phyloP scores from a whole-genome alignment of 2,797 vertebrate genomes.

The Enteromius afrohamiltoni region DNA sequence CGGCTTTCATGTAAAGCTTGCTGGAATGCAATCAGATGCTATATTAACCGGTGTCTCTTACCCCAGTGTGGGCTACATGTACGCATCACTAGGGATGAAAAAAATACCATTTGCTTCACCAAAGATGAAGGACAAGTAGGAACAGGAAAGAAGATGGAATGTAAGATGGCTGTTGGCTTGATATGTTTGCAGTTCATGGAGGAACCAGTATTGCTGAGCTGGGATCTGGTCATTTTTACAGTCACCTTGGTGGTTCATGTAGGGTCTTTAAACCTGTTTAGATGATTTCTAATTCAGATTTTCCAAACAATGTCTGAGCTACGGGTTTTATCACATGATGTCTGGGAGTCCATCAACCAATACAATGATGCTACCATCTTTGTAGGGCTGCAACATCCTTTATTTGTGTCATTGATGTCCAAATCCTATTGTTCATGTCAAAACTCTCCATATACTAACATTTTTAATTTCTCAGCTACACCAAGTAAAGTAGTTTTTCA shows the following conservation, averaged over 20 bases:
- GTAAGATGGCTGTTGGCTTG: neutral
- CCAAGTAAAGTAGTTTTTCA: neutral
- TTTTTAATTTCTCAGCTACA: neutral
- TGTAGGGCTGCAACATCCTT: too few species aligned
- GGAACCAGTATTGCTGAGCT: neutral
- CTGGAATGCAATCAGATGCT: conserved; percentile 67
- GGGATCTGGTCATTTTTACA: neutral
- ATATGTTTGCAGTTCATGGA: neutral
- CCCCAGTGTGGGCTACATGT: conserved; percentile 45
- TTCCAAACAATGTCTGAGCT: neutral
- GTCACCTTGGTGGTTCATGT: neutral
- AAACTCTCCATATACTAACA: neutral
- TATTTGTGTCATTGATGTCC: too few species aligned
- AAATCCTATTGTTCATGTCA: neutral
- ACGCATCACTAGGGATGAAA: conserved; percentile 59
- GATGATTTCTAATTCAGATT: neutral
- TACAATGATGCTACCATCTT: too few species aligned
- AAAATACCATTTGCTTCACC: conserved; percentile 56
- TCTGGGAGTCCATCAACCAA: too few species aligned
- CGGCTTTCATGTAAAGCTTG: conserved; percentile 47
- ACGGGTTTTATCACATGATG: too few species aligned
- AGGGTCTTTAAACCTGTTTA: neutral
- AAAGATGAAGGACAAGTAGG: conserved; percentile 33
- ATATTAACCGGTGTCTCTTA: conserved; percentile 65
- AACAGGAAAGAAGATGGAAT: neutral